Conservation (phyloP, 2,888 invertebrate species). For the Cylindroiulus punctatus region DNA sequence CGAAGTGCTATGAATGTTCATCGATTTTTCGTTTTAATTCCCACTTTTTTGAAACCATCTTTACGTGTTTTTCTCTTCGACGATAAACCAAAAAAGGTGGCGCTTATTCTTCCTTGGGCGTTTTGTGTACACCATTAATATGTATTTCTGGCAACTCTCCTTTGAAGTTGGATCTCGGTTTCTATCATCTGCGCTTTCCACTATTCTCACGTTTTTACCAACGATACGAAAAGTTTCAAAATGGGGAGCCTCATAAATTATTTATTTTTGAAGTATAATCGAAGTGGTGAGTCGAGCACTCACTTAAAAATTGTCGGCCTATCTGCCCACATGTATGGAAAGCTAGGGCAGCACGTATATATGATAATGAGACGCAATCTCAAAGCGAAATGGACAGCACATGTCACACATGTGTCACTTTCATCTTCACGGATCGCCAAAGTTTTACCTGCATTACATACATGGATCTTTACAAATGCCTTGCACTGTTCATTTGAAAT, state of each 20-base stretch:
- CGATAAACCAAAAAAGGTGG: neutral
- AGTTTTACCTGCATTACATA: too few relatives aligned
- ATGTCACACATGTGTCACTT: too few relatives aligned
- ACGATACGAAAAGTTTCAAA: slow-evolving; percentile 14
- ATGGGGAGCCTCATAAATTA: slow-evolving; percentile 25
- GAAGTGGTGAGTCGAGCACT: slow-evolving; percentile 45
- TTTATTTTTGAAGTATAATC: slow-evolving; percentile 44
- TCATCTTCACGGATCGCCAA: too few relatives aligned
- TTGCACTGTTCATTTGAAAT: too few relatives aligned
- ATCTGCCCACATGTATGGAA: neutral
- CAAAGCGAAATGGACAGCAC: neutral
- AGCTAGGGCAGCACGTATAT: neutral
- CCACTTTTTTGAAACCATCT: neutral
- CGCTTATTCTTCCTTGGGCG: neutral
- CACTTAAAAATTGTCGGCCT: slow-evolving; percentile 40
- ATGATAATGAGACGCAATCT: neutral
- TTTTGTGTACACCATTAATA: slow-evolving; percentile 6
- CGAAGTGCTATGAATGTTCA: neutral
- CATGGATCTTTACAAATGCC: too few relatives aligned
- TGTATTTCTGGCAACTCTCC: slow-evolving; percentile 23
- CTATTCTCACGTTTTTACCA: neutral
- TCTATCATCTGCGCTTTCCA: neutral
- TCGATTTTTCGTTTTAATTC: slow-evolving; percentile 33
- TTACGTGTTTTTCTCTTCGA: neutral
- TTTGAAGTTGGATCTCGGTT: slow-evolving; percentile 32